Percentiles rank a stretch among this genome's conserved stretches.
Conservation (phyloP, 1,140 invertebrate species). For the Listronotus oregonensis region DNA sequence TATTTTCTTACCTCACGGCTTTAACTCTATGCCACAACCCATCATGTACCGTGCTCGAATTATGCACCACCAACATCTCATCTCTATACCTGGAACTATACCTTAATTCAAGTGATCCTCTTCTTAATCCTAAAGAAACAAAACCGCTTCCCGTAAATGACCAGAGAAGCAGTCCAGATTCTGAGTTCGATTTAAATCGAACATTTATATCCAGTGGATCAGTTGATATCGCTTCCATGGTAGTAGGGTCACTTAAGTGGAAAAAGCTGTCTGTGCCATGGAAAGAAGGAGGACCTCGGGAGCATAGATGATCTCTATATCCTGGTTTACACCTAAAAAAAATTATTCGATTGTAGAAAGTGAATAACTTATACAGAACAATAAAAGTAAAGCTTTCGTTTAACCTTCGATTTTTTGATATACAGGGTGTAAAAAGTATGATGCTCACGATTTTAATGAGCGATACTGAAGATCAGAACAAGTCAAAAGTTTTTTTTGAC, state of each 20-base stretch:
- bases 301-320: slow-evolving; percentile 52
- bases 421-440: too few relatives aligned
- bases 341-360: too few relatives aligned
- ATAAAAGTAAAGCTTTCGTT: too few relatives aligned
- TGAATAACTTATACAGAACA: too few relatives aligned
- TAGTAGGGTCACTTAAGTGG: slow-evolving; percentile 72
- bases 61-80: slow-evolving; percentile 80
- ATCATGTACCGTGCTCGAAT: slow-evolving; percentile 86
- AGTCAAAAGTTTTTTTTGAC: too few relatives aligned
- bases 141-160: slow-evolving; percentile 80
- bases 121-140: slow-evolving; percentile 81
- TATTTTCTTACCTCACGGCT: slow-evolving; percentile 78
- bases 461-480: too few relatives aligned
- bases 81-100: slow-evolving; percentile 76
- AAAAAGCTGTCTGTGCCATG: slow-evolving; percentile 70
- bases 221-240: slow-evolving; percentile 72
- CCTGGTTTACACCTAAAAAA: slow-evolving; percentile 45
- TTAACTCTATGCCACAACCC: slow-evolving; percentile 89
- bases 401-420: too few relatives aligned
- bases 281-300: slow-evolving; percentile 50
- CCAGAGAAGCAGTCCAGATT: slow-evolving; percentile 87
- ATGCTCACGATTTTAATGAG: too few relatives aligned
- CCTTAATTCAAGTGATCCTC: slow-evolving; percentile 70
- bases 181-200: slow-evolving; percentile 67
- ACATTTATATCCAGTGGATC: slow-evolving; percentile 83